Evolutionary conservation across 2,797 vertebrate species (phyloP).

Genomic region (Falco concolor): DNA sequence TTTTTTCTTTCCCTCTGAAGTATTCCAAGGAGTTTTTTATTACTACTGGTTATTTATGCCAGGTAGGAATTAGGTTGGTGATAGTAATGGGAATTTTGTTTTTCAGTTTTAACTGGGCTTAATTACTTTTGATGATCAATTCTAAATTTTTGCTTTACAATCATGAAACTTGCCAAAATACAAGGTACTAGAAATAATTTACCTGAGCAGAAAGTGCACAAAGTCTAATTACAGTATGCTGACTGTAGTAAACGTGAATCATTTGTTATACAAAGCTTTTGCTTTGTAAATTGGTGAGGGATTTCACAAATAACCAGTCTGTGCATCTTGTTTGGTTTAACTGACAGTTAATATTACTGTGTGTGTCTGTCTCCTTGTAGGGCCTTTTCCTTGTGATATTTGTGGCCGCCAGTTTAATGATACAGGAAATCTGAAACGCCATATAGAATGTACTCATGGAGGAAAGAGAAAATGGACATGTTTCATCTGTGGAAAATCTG

Average conservation of each 20-base stretch:
- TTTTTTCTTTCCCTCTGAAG: not conserved
- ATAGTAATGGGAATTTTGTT: not conserved
- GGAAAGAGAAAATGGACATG: constrained; percentile 98
- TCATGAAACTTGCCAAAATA: not conserved
- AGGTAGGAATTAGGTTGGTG: not conserved
- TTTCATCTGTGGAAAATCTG: constrained; percentile 94
- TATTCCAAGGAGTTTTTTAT: not conserved
- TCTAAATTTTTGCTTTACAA: not conserved
- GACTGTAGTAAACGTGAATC: not conserved
- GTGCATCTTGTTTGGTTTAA: not conserved
- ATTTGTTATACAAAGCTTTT: not conserved
- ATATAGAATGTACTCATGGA: constrained; percentile 96
- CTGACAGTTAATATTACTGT: not conserved
- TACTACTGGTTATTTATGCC: not conserved
- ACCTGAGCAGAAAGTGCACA: not conserved
- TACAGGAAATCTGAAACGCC: constrained; percentile 93
- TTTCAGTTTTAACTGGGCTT: not conserved
- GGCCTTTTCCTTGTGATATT: constrained; percentile 96
- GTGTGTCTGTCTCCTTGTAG: constrained; percentile 62
- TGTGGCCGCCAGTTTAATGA: constrained; percentile 98
- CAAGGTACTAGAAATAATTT: not conserved
- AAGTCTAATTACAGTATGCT: not conserved
- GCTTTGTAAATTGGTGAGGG: not conserved
- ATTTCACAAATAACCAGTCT: not conserved
- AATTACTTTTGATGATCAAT: not conserved